Evolutionary conservation across 2,888 invertebrate genomes (phyloP), one percentile per base, ranked within the genome.

Genomic region (Rotaria sp.): DNA sequence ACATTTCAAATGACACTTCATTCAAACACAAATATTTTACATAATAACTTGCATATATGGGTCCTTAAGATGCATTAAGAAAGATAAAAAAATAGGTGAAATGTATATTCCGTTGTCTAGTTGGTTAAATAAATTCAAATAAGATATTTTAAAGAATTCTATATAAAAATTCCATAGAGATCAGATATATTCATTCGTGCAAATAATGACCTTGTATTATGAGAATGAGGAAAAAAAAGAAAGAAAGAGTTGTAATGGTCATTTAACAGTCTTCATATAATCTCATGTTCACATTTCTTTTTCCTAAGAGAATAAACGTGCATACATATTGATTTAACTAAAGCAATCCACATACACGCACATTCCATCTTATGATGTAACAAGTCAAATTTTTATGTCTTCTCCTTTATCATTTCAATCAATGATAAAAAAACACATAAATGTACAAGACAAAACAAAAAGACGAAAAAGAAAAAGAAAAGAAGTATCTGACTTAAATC

Each of bases 301-400:
- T 67, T 67, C 35, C 35, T 67, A 18, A 35, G 67, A 38, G 67
- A 67, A 67, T 67, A 21, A 35, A 55, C 55, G 38, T 67, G 30
- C 67, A 30, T 67, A 67, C 15, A 35, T 67, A 67, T 67, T 67
- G 67, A 67, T 67, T 67, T 67, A 67, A 67, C 67, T 67, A 35
- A 35, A 67, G 35, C 18, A 67, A 67, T 18, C 35, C 67, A 21
- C 67, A 38, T 35, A 18, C 67, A 67, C 67, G 67, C 67, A 67
- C 67, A 67, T 67, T 67, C 67, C 35, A 35, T 67, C 35, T 38
- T 35, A 67, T 67, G 67, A 67, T 35, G 67, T 67, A 67, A 67
- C 67, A 67, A 67, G 38, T 35, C 67, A 35, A 35, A 67, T 67
- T 67, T 35, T 67, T 67, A 67, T 21, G 67, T 67, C 67, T 21